Evolutionary conservation across 2,113 vertebrate genomes (phyloP), one percentile per base, ranked within the genome.

Genomic region (Trachemys scripta): DNA sequence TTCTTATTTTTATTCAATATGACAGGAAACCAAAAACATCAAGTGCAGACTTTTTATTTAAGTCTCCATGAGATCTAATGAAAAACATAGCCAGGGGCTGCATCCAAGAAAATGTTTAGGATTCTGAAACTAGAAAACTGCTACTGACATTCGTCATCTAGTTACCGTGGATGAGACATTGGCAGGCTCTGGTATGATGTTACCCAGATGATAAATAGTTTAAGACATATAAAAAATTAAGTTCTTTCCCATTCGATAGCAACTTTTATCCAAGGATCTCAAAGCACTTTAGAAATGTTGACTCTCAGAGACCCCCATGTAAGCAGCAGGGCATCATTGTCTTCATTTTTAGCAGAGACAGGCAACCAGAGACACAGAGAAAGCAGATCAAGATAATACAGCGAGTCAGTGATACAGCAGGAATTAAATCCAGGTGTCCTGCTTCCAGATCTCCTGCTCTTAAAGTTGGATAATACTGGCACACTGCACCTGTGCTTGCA

Each of bases 21-120:
- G 96, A 98, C 96, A 93, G 94, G 93, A 92, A 93, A 97, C 85
- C 88, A 91, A 89, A 97, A 92, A 69, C 95, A 91, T 89, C 42
- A 86, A 87, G 80, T 2, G 62, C 51, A 85, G 86, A 75, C 62
- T 94, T 95, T 95, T 7, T 31, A 19, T 82, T 59, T 56, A 69
- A 78, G 93, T 83, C 89, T 94, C 95, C 17, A 12, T 5, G 82
- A 69, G 88, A 90, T 42, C 86, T 95, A 95, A 98, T 93, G 93
- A 94, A 88, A 97, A 98, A 76, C 95, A 91, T 22, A 35, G 53
- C 92, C 1, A 14, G 53, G 79, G 84, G 87, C 90, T 88, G 88
- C 45, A 6, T 88, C 92, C 87, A 16, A 56, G 89, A 78, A 75
- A 17, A 8, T 3, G 17, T 29, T 79, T 16, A 27, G 87, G 81